Evolutionary conservation across 2,888 invertebrate genomes (phyloP), one percentile per base, ranked within the genome.

Genomic region (Acanthosepion esculentum): DNA sequence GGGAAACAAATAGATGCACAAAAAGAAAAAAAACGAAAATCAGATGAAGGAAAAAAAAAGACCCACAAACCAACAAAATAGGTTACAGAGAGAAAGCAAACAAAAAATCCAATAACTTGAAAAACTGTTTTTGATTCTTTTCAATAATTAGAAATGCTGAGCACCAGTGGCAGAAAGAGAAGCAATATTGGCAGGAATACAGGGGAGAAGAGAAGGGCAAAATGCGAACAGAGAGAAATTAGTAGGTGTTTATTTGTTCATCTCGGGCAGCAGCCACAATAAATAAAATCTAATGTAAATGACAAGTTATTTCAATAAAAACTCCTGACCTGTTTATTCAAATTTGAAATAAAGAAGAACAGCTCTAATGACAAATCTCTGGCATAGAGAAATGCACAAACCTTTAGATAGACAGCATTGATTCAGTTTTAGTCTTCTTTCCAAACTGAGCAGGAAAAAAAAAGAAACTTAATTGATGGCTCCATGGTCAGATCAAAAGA

Each of bases 111-210:
- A 78, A 78, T 78, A 78, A 78, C 78, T 78, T 78, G 78, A 78
- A 78, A 78, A 78, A 78, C 78, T 78, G 78, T 78, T 78, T 78
- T 78, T 78, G 78, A 78, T 78, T 78, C 78, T 78, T 78, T 78
- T 78, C 78, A 78, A 78, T 78, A 78, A 78, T 78, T 78, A 78
- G 78, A 78, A 78, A 78, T 78, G n/a, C 78, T 78, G 78, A 78
- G 33, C 78, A 78, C 78, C 78, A 78, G 33, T 78, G 78, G 78
- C 78, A 12, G n/a, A 33, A 78, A 78, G 33, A n/a, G 78, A 33
- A 78, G 78, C n/a, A 78, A 78, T 78, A 78, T 78, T 78, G 78
- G 78, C 78, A 78, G 78, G n/a, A 78, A 78, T 29, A 12, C n/a
- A 12, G 29, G 29, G 10, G 8, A 15, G n/a, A n/a, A n/a, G 10